phyloP scores from a whole-genome alignment of 2,113 vertebrate genomes.

The Gorilla gorilla region DNA sequence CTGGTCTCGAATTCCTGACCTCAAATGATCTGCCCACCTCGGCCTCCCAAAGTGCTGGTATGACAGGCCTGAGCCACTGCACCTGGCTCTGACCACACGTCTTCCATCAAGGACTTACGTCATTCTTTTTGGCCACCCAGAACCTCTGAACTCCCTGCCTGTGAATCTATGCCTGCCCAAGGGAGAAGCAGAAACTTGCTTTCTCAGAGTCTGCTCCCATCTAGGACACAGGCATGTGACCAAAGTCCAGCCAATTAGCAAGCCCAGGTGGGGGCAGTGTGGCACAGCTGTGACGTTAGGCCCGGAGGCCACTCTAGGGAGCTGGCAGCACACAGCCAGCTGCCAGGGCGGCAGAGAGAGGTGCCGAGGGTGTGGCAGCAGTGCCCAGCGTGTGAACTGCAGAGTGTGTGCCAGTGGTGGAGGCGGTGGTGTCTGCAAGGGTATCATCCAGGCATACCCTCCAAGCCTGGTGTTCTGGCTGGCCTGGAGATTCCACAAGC shows the following conservation, averaged over 20 bases:
- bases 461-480: neutral
- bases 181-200: neutral
- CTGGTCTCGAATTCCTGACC: too few species aligned
- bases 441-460: neutral
- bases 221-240: neutral
- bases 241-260: neutral
- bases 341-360: neutral
- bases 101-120: neutral
- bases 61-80: too few species aligned
- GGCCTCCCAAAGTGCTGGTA: too few species aligned
- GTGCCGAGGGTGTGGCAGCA: neutral
- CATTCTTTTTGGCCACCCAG: neutral
- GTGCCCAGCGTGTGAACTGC: neutral
- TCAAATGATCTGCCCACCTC: too few species aligned
- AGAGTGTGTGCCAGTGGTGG: neutral
- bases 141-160: neutral
- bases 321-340: neutral
- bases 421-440: neutral
- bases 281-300: neutral
- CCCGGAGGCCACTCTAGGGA: neutral
- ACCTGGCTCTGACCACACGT: neutral
- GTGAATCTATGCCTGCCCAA: neutral
- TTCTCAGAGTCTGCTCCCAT: neutral
- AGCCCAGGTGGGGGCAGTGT: fast-evolving
- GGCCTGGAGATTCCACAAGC: neutral